Conservation (phyloP, 2,888 invertebrate species). For the Axea sp. region DNA sequence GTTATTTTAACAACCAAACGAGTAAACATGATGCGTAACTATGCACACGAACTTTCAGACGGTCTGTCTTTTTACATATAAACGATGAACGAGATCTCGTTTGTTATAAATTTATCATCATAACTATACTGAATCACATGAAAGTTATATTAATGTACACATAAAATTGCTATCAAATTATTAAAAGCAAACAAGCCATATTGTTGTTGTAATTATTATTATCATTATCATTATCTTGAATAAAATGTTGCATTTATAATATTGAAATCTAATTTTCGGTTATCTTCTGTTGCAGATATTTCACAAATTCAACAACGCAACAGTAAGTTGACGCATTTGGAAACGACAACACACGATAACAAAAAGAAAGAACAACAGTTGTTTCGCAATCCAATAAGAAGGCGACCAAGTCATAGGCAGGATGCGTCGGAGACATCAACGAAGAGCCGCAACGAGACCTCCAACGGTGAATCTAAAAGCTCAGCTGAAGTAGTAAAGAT, state of each 20-base stretch:
- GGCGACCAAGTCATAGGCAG: slow-evolving; percentile 82
- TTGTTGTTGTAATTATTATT: too few relatives aligned
- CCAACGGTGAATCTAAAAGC: slow-evolving; percentile 49
- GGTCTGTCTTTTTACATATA: slow-evolving; percentile 46
- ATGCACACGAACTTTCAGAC: slow-evolving; percentile 43
- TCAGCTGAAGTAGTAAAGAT: slow-evolving; percentile 69
- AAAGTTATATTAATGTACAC: neutral
- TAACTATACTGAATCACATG: slow-evolving; percentile 34
- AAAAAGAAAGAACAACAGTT: slow-evolving; percentile 73
- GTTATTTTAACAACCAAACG: slow-evolving; percentile 48
- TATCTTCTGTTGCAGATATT: slow-evolving; percentile 67
- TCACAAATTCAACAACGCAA: slow-evolving; percentile 68
- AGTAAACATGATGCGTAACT: slow-evolving; percentile 55
- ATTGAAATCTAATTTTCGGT: slow-evolving; percentile 11
- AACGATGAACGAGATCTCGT: slow-evolving; percentile 47
- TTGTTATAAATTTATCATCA: slow-evolving; percentile 53
- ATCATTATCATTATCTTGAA: too few relatives aligned
- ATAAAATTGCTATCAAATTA: too few relatives aligned
- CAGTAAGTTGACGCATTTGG: slow-evolving; percentile 69
- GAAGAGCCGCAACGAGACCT: slow-evolving; percentile 58
- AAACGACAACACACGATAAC: slow-evolving; percentile 70
- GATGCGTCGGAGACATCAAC: slow-evolving; percentile 72
- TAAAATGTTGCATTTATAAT: too few relatives aligned
- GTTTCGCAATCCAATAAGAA: slow-evolving; percentile 80
- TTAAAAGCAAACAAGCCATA: too few relatives aligned